These are phyloP conservation scores for Drosophila neotestacea DNA, from an alignment of 2,888 invertebrate genomes.

Conservation along the genomic window DNA sequence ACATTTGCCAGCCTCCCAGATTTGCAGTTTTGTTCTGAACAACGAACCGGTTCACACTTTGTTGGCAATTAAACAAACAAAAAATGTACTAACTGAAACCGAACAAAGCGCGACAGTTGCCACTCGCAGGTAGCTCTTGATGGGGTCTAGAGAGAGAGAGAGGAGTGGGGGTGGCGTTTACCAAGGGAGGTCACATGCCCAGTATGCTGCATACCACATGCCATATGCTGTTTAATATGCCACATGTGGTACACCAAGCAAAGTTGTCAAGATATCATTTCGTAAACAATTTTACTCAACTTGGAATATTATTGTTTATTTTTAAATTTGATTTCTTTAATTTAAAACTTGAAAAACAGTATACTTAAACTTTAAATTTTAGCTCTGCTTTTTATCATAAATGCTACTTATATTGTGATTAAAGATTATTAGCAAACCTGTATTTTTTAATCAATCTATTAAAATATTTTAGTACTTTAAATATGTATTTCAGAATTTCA, in stretches of 20 bases:
- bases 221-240: slow-evolving; percentile 3
- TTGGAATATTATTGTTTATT: not conserved
- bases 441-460: too few relatives aligned
- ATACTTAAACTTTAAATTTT: too few relatives aligned
- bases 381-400: too few relatives aligned
- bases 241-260: slow-evolving; percentile 15
- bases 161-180: not conserved
- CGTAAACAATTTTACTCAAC: not conserved
- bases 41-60: slow-evolving; percentile 61
- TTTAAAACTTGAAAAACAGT: too few relatives aligned
- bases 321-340: not conserved
- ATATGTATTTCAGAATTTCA: too few relatives aligned
- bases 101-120: slow-evolving; percentile 27
- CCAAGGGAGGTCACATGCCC: slow-evolving; percentile 24
- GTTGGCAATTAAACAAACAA: slow-evolving; percentile 58
- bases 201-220: slow-evolving; percentile 26
- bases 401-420: too few relatives aligned
- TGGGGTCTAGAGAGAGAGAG: not conserved
- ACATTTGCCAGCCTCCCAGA: slow-evolving; percentile 55
- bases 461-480: too few relatives aligned
- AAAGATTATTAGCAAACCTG: too few relatives aligned
- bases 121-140: not conserved
- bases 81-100: slow-evolving; percentile 3
- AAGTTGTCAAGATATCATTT: not conserved
- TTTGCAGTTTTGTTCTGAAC: slow-evolving; percentile 45